A percentile compares a stretch with the other conserved stretches of the same genome.
These are phyloP conservation scores for Cyphomyrmex costatus DNA, from an alignment of 1,140 invertebrate species.

Conservation along the genomic window DNA sequence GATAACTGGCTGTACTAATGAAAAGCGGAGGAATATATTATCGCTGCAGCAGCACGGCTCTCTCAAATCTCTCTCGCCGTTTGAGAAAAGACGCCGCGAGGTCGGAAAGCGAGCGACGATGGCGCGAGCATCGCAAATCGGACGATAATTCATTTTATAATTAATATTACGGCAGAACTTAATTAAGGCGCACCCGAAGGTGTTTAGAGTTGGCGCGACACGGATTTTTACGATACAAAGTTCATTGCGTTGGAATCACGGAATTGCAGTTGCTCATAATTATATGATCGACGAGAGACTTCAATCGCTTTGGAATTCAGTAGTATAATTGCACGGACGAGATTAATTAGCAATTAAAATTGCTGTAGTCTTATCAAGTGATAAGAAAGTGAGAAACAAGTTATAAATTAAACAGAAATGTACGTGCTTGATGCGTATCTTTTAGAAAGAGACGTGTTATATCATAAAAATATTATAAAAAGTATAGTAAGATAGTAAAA, in stretches of 20 bases:
- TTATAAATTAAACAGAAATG: conserved; percentile 1
- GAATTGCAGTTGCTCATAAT: conserved; percentile 41
- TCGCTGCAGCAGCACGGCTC: background rate
- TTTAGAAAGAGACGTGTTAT: background rate
- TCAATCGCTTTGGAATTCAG: background rate
- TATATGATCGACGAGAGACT: background rate
- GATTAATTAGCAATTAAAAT: conserved; percentile 16
- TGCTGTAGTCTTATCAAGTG: background rate
- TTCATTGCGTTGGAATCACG: background rate
- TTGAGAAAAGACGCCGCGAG: conserved; percentile 23
- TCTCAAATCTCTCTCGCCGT: background rate
- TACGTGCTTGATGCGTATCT: background rate
- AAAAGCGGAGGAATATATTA: conserved; percentile 45
- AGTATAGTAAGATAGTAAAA: background rate
- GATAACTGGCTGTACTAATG: conserved; percentile 48
- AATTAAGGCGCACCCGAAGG: conserved; percentile 29
- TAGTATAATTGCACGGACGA: background rate
- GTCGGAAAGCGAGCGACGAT: background rate
- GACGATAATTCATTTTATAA: conserved; percentile 54
- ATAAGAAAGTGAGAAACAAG: background rate
- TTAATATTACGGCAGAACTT: conserved; percentile 38
- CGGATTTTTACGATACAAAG: conserved; percentile 51
- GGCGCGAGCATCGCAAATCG: background rate
- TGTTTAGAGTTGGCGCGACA: conserved; percentile 16
- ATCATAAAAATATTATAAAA: background rate